Evolutionary conservation across 1,140 invertebrate genomes (phyloP).

Genomic region (Pomacea maculata): DNA sequence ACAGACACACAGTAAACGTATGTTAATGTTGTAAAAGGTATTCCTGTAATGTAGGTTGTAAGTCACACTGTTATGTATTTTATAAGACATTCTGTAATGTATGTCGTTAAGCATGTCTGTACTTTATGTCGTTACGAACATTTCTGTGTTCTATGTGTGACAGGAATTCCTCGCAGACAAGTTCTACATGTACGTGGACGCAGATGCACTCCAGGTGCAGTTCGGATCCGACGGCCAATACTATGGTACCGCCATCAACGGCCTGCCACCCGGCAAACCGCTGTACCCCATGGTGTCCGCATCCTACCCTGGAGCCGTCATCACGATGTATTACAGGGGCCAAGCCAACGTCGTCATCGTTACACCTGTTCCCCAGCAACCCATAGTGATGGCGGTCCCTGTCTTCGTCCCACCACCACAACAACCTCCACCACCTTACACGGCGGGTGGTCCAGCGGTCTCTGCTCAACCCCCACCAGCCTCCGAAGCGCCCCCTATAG

Average conservation of each 20-base stretch:
- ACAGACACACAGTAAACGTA: not conserved
- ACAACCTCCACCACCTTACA: too few species aligned
- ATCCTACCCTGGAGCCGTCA: slow-evolving; percentile 23
- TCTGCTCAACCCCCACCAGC: too few species aligned
- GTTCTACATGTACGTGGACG: slow-evolving; percentile 44
- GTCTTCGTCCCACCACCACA: too few species aligned
- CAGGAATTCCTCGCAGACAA: slow-evolving; percentile 33
- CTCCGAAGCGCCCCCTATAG: too few species aligned
- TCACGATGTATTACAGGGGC: slow-evolving; percentile 43
- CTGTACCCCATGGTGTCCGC: slow-evolving; percentile 37
- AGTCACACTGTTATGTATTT: not conserved
- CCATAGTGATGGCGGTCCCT: too few species aligned
- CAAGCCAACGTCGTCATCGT: not conserved
- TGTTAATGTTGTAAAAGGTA: too few species aligned
- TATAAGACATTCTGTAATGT: not conserved
- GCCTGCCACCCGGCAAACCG: slow-evolving; percentile 21
- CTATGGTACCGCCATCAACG: slow-evolving; percentile 32
- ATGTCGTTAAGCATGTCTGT: not conserved
- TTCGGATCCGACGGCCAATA: slow-evolving; percentile 37
- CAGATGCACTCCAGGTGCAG: slow-evolving; percentile 27
- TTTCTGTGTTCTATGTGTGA: not conserved
- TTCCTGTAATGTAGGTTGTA: too few species aligned
- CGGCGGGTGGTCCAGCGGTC: too few species aligned
- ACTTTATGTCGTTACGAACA: not conserved
- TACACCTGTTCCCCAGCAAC: not conserved